Evolutionary conservation across 1,140 invertebrate genomes (phyloP), one percentile per base, ranked within the genome.

Genomic region (Lethrus apterus): DNA sequence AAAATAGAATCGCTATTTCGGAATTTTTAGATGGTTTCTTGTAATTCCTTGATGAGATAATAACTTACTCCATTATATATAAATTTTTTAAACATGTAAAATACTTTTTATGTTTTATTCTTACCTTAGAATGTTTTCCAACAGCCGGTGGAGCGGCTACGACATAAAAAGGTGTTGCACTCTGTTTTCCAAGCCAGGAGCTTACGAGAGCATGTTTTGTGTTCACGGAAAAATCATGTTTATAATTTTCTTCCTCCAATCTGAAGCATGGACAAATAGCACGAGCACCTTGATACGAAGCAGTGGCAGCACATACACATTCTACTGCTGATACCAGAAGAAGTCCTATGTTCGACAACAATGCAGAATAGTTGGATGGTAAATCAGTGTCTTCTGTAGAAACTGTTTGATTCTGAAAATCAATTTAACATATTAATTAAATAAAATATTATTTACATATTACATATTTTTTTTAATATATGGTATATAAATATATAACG

Each of bases 181-280:
- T 57, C 47, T 75, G 72, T 20, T 69, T 71, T 3, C 74, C 75
- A 43, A 77, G 57, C 75, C 75, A 77, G 14, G 68, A 70, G 42
- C 62, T 69, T 44, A 77, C 72, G 33, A 77, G 55, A 47, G 67
- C 67, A 60, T 75, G 70, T 47, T 72, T 73, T 55, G 70, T 50
- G 38, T 53, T 48, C 35, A 47, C 19, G 14, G 29, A 32, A 26
- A 43, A 23, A 26, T 50, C 52, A 14, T 52, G 43, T 33, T 52
- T 52, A 10, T 52, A 34, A 10, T 54, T 34, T 15, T 59, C 56
- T 8, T 68, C 69, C 48, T 67, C 65, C 17, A 64, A 66, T 4
- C 65, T 57, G 58, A 76, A 70, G 58, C 75, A 79, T 11, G 75
- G 67, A 52, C 76, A 78, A 3, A 78, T 62, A 7, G 70, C 63